phyloP scores from a whole-genome alignment of 2,888 invertebrate genomes.

The Mythimna albipuncta region DNA sequence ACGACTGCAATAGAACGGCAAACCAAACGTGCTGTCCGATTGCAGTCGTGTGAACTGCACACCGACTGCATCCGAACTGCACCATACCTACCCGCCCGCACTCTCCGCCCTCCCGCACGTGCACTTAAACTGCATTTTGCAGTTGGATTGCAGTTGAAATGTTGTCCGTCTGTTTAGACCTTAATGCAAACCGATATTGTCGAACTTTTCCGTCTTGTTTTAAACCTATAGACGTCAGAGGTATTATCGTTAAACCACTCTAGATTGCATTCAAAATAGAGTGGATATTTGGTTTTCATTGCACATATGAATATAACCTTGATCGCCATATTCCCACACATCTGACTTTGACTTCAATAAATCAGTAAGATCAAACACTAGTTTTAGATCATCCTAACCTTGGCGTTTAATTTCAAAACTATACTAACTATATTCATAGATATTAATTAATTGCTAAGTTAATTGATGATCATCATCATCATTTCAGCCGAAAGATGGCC shows the following conservation, averaged over 20 bases:
- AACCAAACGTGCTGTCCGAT: no score
- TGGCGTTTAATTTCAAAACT: not conserved
- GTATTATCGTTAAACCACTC: constrained; percentile 41
- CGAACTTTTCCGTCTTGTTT: constrained; percentile 4
- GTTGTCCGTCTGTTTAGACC: no score
- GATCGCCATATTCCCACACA: not conserved
- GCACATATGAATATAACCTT: constrained; percentile 14
- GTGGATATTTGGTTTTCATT: constrained; percentile 21
- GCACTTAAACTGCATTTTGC: no score
- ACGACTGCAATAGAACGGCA: no score
- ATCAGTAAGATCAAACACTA: not conserved
- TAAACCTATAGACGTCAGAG: constrained; percentile 30
- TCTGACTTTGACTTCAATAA: not conserved
- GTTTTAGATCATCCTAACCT: not conserved
- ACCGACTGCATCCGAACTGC: no score
- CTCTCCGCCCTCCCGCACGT: no score
- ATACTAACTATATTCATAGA: not conserved
- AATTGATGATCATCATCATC: no score
- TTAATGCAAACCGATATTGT: no score
- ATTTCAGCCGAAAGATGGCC: no score
- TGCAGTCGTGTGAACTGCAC: no score
- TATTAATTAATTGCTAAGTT: not conserved
- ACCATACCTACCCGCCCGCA: no score
- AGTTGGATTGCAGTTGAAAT: no score
- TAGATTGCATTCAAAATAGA: constrained; percentile 28